These are phyloP conservation scores for Enteromius thamalakanensis DNA, from an alignment of 2,797 vertebrate species.

Conservation along the genomic window DNA sequence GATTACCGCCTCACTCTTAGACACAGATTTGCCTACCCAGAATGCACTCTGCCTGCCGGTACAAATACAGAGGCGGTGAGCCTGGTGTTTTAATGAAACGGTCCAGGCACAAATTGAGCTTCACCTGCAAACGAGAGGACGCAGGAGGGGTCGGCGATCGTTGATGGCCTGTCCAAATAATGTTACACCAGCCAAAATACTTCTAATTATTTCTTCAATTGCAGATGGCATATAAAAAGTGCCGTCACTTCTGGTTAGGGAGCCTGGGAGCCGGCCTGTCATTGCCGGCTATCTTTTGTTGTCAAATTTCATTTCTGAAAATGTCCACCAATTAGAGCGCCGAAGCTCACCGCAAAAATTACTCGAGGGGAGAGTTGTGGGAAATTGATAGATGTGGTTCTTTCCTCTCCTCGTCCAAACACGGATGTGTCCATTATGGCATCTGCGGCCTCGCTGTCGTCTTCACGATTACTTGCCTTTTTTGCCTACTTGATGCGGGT, in stretches of 20 bases:
- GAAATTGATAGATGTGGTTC: slow-evolving; percentile 64
- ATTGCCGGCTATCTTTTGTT: slow-evolving; percentile 85
- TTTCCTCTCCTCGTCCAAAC: slow-evolving; percentile 35
- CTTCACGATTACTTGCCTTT: slow-evolving; percentile 2
- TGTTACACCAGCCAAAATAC: slow-evolving; percentile 75
- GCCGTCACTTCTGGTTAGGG: slow-evolving; percentile 91
- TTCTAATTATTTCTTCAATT: slow-evolving; percentile 77
- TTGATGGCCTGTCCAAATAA: slow-evolving; percentile 77
- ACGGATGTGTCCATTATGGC: slow-evolving; percentile 17
- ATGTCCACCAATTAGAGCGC: slow-evolving; percentile 80
- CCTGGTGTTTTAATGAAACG: slow-evolving; percentile 53
- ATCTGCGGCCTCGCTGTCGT: background rate
- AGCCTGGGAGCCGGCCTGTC: slow-evolving; percentile 71
- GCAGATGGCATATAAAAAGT: slow-evolving; percentile 75
- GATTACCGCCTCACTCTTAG: slow-evolving; percentile 17
- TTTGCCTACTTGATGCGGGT: background rate
- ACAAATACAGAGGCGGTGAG: slow-evolving; percentile 6
- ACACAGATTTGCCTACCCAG: slow-evolving; percentile 33
- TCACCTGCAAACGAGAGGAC: slow-evolving; percentile 52
- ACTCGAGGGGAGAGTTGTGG: slow-evolving; percentile 55
- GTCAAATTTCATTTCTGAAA: slow-evolving; percentile 88
- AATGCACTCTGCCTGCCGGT: background rate
- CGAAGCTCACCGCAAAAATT: slow-evolving; percentile 65
- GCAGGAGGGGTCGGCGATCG: background rate
- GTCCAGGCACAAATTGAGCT: slow-evolving; percentile 42